A percentile compares a stretch with the other conserved stretches of the same genome.
Conservation (phyloP, 2,888 invertebrate species). For the Penaeus monodon region DNA sequence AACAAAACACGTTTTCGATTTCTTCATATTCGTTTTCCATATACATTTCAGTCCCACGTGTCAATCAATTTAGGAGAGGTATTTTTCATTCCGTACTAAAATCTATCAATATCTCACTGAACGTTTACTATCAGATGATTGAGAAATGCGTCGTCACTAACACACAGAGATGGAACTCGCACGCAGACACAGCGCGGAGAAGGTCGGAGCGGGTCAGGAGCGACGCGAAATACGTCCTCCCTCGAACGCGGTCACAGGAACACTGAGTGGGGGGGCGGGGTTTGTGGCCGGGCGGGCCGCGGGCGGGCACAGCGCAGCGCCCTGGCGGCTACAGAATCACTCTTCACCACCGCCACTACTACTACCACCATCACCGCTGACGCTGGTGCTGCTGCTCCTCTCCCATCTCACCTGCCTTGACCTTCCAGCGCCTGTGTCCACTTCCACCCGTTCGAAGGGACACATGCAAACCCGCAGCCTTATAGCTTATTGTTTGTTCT, state of each 20-base stretch:
- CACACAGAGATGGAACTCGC: no score
- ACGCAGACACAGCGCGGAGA: neutral
- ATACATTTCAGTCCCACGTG: no score
- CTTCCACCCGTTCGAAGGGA: neutral
- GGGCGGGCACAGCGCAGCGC: conserved; percentile 13
- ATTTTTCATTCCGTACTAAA: no score
- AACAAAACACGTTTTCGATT: no score
- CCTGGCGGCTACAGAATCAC: conserved; percentile 11
- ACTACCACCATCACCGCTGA: conserved; percentile 5
- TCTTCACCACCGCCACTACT: neutral
- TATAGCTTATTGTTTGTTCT: neutral
- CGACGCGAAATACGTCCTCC: neutral
- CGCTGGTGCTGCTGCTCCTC: conserved; percentile 1
- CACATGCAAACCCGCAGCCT: neutral
- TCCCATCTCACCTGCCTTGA: conserved; percentile 5
- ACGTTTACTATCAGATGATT: no score
- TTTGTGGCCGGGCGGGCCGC: conserved; percentile 24
- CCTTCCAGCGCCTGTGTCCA: neutral
- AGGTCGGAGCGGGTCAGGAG: conserved; percentile 14
- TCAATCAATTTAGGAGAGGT: no score
- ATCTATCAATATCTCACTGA: no score
- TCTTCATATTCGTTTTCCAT: no score
- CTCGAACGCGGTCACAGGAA: conserved; percentile 13
- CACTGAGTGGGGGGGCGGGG: conserved; percentile 30
- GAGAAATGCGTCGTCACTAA: no score